phyloP scores from a whole-genome alignment of 2,113 vertebrate genomes.

The Malurus elegans region DNA sequence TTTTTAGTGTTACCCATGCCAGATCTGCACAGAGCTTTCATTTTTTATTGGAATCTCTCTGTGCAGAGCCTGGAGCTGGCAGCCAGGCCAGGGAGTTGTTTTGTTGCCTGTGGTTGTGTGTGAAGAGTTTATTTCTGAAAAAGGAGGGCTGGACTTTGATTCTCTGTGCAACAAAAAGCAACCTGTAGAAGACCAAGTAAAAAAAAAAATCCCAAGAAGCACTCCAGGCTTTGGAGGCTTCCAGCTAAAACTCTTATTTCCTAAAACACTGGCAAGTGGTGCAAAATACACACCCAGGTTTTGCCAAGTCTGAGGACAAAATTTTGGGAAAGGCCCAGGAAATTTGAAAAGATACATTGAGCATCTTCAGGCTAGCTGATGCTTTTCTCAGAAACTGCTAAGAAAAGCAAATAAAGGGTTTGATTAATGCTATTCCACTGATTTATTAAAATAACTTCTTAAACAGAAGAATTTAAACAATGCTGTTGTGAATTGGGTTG shows the following conservation, averaged over 20 bases:
- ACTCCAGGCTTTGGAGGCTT: not conserved
- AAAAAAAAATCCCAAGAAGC: not conserved
- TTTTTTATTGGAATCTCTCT: not conserved
- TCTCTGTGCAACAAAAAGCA: not conserved
- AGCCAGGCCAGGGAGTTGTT: not conserved
- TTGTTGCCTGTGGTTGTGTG: not conserved
- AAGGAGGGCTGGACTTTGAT: not conserved
- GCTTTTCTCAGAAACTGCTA: not conserved
- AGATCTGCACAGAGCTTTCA: not conserved
- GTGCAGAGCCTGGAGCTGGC: not conserved
- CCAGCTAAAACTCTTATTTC: not conserved
- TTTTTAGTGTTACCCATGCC: not conserved
- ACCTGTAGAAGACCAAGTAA: not conserved
- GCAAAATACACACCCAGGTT: not conserved
- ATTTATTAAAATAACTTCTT: not conserved
- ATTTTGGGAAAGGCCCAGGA: not conserved
- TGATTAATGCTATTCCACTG: not conserved
- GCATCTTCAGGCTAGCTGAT: not conserved
- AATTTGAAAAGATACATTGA: not conserved
- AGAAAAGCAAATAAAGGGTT: not conserved
- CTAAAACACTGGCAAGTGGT: not conserved
- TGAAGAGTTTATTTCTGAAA: not conserved
- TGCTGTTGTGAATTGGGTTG: not conserved
- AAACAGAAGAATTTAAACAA: not conserved
- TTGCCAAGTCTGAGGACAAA: not conserved